Evolutionary conservation across 2,113 vertebrate species (phyloP).

Genomic region (Anser brachyrhynchus): DNA sequence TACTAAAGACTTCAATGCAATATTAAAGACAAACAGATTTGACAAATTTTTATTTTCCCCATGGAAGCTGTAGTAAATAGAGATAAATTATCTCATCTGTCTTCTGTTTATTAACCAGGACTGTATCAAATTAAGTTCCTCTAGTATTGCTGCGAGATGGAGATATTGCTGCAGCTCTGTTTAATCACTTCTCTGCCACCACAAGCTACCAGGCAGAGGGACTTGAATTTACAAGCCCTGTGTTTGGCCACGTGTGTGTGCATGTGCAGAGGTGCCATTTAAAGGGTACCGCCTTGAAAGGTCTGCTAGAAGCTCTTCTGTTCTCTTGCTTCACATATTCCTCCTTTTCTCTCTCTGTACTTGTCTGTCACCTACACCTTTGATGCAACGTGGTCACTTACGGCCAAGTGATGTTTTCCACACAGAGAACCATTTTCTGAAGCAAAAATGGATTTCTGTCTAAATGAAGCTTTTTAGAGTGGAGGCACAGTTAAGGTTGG

Average conservation of each 20-base stretch:
- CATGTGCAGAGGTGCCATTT: neutral
- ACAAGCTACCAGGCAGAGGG: neutral
- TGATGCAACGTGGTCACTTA: rapidly evolving
- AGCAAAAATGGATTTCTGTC: neutral
- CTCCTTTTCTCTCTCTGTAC: neutral
- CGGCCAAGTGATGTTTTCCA: neutral
- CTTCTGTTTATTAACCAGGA: slow-evolving; percentile 37
- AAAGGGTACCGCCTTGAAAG: neutral
- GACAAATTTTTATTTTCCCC: neutral
- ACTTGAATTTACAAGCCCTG: neutral
- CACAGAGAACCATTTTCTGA: neutral
- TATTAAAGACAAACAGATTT: neutral
- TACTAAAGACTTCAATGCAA: neutral
- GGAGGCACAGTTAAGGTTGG: neutral
- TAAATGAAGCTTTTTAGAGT: neutral
- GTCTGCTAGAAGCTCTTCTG: neutral
- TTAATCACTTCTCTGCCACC: neutral
- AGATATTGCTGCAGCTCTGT: neutral
- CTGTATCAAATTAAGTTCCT: slow-evolving; percentile 25
- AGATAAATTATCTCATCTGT: slow-evolving; percentile 15
- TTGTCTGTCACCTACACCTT: neutral
- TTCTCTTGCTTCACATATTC: neutral
- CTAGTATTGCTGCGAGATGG: neutral
- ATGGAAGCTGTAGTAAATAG: slow-evolving; percentile 6
- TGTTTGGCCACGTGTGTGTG: neutral